Evolutionary conservation across 2,113 vertebrate genomes (phyloP), one percentile per base, ranked within the genome.

Genomic region (Ctenomys sociabilis): DNA sequence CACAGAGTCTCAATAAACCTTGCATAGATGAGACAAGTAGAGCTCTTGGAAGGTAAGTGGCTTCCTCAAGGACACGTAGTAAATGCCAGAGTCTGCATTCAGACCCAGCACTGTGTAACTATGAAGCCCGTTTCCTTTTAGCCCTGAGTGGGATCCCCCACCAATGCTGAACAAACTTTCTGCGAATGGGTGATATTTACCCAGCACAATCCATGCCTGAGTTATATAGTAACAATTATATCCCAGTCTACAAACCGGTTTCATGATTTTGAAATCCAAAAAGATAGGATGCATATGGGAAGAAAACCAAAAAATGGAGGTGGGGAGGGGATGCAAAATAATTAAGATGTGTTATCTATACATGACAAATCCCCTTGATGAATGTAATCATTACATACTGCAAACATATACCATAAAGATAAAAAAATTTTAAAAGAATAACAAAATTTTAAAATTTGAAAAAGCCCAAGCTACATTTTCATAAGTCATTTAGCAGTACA

Each of bases 251-350:
- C 28, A 86, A 66, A 90, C 66, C 45, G 30, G 61, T 72, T 57
- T 17, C n/a, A 35, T 35, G 54, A 73, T 91, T 84, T 81, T 95
- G 54, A 93, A 93, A 84, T n/a, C 75, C 6, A 22, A 26, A 72
- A 84, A 87, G 54, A 45, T 70, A 92, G 52, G 24, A 86, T 77
- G 43, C 52, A 61, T 64, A 45, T 57, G 45, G 84, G 63, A 78
- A 49, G 14, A 28, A 24, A 22, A 75, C 72, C 40, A 75, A 13
- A 75, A 75, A 43, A 43, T 75, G 72, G 72, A 26, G 37, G 11
- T 70, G 17, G n/a, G 70, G 37, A 43, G 5, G 72, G 72, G 72
- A 40, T 43, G 22, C 26, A 28, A 43, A 40, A 43, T 22, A 75
- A 43, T 75, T 43, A 43, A 43, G 40, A 28, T 43, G 24, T 43